Base-by-base conservation (phyloP, 2,113 vertebrate genomes). In the Choloepus hoffmanni region DNA sequence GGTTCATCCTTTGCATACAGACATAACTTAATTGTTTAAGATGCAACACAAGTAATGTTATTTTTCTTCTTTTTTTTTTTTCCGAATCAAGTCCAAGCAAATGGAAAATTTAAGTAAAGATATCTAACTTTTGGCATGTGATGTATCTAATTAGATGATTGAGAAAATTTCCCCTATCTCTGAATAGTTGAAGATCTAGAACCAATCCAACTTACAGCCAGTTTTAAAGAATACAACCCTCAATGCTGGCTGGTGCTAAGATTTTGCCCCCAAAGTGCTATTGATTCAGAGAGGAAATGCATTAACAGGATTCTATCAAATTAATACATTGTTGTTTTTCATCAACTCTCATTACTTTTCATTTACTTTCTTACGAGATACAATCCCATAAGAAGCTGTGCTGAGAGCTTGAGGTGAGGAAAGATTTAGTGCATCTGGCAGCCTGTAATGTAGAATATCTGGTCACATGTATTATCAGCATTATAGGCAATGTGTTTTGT, bases 81-180 rank as follows among this genome's bases (percentile, higher is more conserved):
- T 33, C 9, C 76, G 58, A 7, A 30, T 83, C 43, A 86, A 48
- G 45, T 63, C 63, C 33, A 83, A 62, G 36, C 13, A 70, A 55
- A 45, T 50, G 13, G 43, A 95, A 83, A 15, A 76, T 92, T 86
- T 90, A 86, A 82, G 33, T 70, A 55, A 93, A 67, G n/a, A 78
- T 68, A 87, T 67, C 15, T 67, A 60, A 60, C 40, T 84, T 55
- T 78, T 77, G 63, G 50, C 45, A 23, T 85, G 26, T 85, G 40
- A 70, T 18, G 70, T 45, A 84, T 7, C 82, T 63, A 96, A 24
- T 9, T 65, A 62, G 58, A 63, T 74, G n/a, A 88, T 13, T 65
- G 72, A 85, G 16, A 53, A 53, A 36, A 88, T 50, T 30, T 23
- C 3, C 21, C 8, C 55, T 78, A 30, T 3, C 40, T 93, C 58